Evolutionary conservation across 2,113 vertebrate species (phyloP).

Genomic region (Sus scrofa): DNA sequence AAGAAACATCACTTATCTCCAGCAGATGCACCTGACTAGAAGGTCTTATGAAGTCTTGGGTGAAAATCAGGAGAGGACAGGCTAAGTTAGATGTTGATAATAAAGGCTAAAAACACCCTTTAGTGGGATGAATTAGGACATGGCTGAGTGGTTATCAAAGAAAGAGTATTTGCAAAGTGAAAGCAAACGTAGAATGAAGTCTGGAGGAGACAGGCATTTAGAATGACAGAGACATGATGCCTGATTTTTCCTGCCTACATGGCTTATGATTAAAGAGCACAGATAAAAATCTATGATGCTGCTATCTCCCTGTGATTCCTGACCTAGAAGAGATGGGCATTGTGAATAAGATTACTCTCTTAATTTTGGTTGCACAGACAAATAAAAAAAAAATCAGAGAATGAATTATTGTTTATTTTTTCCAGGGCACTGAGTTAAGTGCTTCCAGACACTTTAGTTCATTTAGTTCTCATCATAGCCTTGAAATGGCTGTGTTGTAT

Average conservation of each 20-base stretch:
- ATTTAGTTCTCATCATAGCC: not conserved
- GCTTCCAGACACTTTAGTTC: not conserved
- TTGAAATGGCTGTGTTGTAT: not conserved
- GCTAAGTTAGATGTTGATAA: not conserved
- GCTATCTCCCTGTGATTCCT: not conserved
- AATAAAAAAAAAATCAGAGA: not conserved
- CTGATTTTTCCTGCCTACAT: not conserved
- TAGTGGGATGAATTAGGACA: not conserved
- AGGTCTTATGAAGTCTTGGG: not conserved
- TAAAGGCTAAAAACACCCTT: not conserved
- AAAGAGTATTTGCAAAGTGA: not conserved
- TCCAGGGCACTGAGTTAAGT: not conserved
- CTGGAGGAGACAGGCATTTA: not conserved
- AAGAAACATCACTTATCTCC: conserved; percentile 50
- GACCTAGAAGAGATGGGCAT: not conserved
- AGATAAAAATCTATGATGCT: not conserved
- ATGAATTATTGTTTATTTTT: not conserved
- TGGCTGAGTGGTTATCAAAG: accelerated
- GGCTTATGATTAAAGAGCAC: not conserved
- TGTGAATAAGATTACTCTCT: not conserved
- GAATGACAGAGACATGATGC: not conserved
- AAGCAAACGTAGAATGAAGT: not conserved
- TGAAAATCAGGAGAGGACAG: not conserved
- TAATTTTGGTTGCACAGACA: not conserved
- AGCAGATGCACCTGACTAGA: not conserved